Percentiles rank a stretch among this genome's conserved stretches.
phyloP scores from a whole-genome alignment of 1,140 invertebrate species.

The Capitella teleta region DNA sequence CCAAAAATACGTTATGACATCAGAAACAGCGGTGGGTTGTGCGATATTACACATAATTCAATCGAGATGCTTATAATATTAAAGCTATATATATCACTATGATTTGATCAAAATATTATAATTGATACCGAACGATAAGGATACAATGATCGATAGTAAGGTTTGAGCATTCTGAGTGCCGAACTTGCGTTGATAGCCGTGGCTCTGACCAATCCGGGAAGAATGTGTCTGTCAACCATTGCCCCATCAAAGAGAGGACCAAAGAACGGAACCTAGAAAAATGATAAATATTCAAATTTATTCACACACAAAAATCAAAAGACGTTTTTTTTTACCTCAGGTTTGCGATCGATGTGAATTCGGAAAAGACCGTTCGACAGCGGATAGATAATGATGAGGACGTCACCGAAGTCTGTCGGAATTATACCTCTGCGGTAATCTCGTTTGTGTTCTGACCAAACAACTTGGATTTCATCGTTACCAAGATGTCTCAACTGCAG shows the following conservation, averaged over 20 bases:
- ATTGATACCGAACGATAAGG: too few species aligned
- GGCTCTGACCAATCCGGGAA: constrained; percentile 78
- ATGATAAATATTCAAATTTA: too few species aligned
- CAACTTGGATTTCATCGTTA: constrained; percentile 98
- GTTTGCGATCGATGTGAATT: constrained; percentile 71
- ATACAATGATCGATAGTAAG: constrained; percentile 84
- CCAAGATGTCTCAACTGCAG: constrained; percentile 80
- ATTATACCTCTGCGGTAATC: constrained; percentile 94
- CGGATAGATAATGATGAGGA: constrained; percentile 91
- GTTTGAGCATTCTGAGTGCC: constrained; percentile 73
- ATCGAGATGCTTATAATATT: too few species aligned
- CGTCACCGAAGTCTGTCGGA: constrained; percentile 98
- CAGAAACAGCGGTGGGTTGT: too few species aligned
- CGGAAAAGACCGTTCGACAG: constrained; percentile 65
- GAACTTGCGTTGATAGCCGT: constrained; percentile 86
- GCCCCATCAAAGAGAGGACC: constrained; percentile 92
- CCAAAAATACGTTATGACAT: too few species aligned
- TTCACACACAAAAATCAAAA: too few species aligned
- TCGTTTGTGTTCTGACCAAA: constrained; percentile 94
- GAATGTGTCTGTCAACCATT: constrained; percentile 67
- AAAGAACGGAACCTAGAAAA: constrained; percentile 73
- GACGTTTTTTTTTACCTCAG: constrained; percentile 64
- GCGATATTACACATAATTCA: too few species aligned
- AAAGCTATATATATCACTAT: too few species aligned
- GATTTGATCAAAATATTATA: too few species aligned